Base-by-base conservation (phyloP, 2,113 vertebrate genomes). In the Actenoides lindsayi region DNA sequence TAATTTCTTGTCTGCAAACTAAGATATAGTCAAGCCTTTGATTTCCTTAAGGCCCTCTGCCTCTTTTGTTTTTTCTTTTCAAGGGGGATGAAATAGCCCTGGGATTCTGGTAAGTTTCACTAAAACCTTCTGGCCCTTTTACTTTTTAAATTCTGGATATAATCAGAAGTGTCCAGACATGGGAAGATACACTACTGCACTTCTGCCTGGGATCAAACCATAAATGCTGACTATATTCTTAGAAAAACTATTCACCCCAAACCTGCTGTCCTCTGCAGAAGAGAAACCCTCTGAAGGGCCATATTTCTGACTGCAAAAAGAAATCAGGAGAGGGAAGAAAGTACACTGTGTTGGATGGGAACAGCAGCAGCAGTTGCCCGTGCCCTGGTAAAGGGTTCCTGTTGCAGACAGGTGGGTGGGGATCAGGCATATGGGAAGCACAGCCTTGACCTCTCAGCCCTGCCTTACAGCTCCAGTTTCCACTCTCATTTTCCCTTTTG, bases 11-110 rank as follows among this genome's bases (percentile, higher is more conserved):
- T 60, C 75, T 73, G 10, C 23, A 80, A 85, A 56, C 20, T 42
- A 27, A 83, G 57, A 50, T 9, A 74, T 3, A 41, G 7, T 41
- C 46, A 70, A 35, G 0, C 0, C 7, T 6, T 41, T 16, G 2
- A 41, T 60, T 82, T 89, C 27, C 37, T 84, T 37, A 37, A 89
- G 33, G 37, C 3, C 0, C 9, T 64, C 14, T 1, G 0, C 13
- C 24, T 65, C 23, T 90, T 67, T 42, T 64, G 18, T 60, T 83
- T 91, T 73, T 57, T 46, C 44, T 19, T 83, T 69, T 64, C 8
- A 48, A 77, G 27, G 50, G 51, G 7, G 41, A 89, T 60, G 27
- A 86, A 95, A 77, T 62, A 65, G 24, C 16, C 14, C 15, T 31
- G 23, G 17, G 44, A 65, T 53, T 78, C 60, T 42, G 13, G 15